A percentile compares a stretch with the other conserved stretches of the same genome.
Evolutionary conservation across 2,888 invertebrate species (phyloP).

Genomic region (Hoplodrina ambigua): DNA sequence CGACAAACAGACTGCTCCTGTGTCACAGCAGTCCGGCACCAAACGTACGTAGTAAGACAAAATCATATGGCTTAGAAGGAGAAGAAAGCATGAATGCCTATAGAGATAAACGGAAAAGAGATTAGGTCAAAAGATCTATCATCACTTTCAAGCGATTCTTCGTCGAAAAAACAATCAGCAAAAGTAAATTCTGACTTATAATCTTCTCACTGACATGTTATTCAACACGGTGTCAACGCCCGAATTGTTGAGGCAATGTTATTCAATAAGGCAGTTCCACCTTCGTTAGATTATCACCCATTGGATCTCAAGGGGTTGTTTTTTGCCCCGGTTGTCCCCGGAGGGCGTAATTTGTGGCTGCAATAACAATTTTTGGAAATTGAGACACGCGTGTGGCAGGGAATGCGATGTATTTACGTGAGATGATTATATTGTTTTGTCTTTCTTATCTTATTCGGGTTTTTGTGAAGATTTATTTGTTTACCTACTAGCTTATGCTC

Average conservation of each 20-base stretch:
- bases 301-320: conserved; percentile 70
- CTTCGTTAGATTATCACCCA: conserved; percentile 67
- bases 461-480: not conserved
- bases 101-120: not conserved
- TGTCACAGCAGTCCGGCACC: too few relatives aligned
- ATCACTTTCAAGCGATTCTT: too few relatives aligned
- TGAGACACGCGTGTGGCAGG: conserved; percentile 47
- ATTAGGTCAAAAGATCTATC: too few relatives aligned
- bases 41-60: not conserved
- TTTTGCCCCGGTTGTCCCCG: conserved; percentile 57
- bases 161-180: not conserved
- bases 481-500: too few relatives aligned
- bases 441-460: conserved; percentile 3
- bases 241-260: conserved; percentile 55
- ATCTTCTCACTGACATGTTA: conserved; percentile 17
- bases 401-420: conserved; percentile 24
- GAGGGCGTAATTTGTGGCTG: conserved; percentile 64
- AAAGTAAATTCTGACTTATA: not conserved
- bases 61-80: not conserved
- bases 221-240: conserved; percentile 57
- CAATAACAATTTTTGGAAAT: conserved; percentile 62
- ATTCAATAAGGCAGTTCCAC: conserved; percentile 64
- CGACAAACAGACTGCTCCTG: too few relatives aligned
- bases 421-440: conserved; percentile 25
- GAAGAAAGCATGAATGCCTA: not conserved